A percentile compares a stretch with the other conserved stretches of the same genome.
phyloP scores from a whole-genome alignment of 1,140 invertebrate genomes.

The Sycophila sp. region DNA sequence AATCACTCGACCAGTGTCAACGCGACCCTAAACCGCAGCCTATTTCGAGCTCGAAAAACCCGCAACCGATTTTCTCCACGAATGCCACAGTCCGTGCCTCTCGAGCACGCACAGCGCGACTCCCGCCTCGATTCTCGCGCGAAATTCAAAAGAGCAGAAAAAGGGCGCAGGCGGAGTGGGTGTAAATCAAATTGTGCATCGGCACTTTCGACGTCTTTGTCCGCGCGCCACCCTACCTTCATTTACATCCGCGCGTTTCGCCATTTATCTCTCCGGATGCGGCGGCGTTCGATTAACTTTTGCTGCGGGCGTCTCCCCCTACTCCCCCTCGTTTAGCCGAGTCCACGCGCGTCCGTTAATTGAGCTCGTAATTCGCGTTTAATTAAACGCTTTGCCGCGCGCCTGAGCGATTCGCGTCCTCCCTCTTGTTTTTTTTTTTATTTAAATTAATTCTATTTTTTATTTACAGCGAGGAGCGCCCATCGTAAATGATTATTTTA shows the following conservation, averaged over 20 bases:
- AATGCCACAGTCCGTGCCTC: background rate
- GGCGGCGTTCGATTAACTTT: constrained; percentile 30
- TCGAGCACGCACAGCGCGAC: background rate
- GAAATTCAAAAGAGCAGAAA: background rate
- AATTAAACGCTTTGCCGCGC: constrained; percentile 19
- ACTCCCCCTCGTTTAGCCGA: background rate
- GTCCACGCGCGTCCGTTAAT: constrained; percentile 1
- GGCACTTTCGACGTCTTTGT: background rate
- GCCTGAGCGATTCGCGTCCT: constrained; percentile 1
- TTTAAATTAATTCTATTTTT: no score
- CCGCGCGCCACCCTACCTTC: background rate
- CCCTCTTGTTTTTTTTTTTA: no score
- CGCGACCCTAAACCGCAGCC: background rate
- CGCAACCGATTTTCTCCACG: no score
- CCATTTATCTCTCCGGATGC: constrained; percentile 14
- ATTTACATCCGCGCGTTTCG: background rate
- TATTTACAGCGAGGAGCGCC: background rate
- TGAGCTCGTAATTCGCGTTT: constrained; percentile 23
- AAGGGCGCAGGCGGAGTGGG: no score
- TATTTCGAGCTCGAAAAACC: background rate
- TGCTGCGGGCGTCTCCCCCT: background rate
- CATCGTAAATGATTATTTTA: constrained; percentile 19
- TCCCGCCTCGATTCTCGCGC: background rate
- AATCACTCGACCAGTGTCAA: constrained; percentile 17
- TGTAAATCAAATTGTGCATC: background rate